Conservation (phyloP, 2,888 invertebrate genomes). For the Melolontha melolontha region DNA sequence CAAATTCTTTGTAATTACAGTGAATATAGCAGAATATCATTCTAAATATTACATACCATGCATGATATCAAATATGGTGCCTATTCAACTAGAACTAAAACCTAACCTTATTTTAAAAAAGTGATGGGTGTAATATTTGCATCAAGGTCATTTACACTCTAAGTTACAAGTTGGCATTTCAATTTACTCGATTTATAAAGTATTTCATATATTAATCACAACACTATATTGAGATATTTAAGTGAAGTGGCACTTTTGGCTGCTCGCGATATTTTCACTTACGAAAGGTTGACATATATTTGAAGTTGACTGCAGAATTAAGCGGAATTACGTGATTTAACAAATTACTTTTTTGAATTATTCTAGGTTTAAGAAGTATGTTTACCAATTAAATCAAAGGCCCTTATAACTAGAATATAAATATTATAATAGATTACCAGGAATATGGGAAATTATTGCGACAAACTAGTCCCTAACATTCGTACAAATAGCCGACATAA, state of each 20-base stretch:
- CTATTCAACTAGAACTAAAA: constrained; percentile 58
- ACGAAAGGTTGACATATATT: constrained; percentile 46
- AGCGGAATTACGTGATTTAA: constrained; percentile 44
- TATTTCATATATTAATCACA: constrained; percentile 44
- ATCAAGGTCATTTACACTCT: constrained; percentile 63
- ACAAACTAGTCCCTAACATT: constrained; percentile 46
- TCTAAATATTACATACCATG: constrained; percentile 59
- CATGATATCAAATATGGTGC: constrained; percentile 63
- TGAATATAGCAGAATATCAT: constrained; percentile 11
- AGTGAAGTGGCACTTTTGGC: constrained; percentile 44
- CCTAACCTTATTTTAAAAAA: constrained; percentile 64
- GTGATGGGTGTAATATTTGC: constrained; percentile 65
- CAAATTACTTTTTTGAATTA: not conserved
- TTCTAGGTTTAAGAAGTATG: constrained; percentile 9
- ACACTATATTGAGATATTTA: constrained; percentile 35
- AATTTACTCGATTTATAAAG: constrained; percentile 44
- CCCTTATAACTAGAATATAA: constrained; percentile 26
- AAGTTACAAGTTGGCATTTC: constrained; percentile 51
- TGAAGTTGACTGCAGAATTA: constrained; percentile 41
- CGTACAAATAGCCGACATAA: constrained; percentile 44
- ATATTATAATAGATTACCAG: constrained; percentile 52
- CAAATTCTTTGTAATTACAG: constrained; percentile 1
- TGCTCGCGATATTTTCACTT: constrained; percentile 42
- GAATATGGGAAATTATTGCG: constrained; percentile 56
- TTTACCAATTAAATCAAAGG: constrained; percentile 14